Conservation (phyloP, 2,113 vertebrate genomes). For the Labeo catla region DNA sequence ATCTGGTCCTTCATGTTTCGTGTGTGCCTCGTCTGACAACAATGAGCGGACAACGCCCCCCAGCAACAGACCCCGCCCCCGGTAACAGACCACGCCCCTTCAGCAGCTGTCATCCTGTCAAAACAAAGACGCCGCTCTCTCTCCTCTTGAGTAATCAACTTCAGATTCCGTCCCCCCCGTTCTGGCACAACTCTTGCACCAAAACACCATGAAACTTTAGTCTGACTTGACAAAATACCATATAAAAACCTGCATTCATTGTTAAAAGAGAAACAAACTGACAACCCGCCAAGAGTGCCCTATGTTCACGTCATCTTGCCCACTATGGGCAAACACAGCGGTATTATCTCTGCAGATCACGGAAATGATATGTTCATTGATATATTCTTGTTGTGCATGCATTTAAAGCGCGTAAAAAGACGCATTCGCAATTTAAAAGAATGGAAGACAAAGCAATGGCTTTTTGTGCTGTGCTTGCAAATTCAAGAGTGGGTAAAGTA, state of each 20-base stretch:
- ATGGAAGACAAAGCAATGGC: slow-evolving; percentile 59
- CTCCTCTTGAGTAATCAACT: slow-evolving; percentile 58
- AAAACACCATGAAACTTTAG: neutral
- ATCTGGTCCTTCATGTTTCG: neutral
- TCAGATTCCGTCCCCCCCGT: slow-evolving; percentile 7
- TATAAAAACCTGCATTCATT: slow-evolving; percentile 32
- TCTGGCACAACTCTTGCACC: slow-evolving; percentile 22
- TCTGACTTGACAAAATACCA: slow-evolving; percentile 19
- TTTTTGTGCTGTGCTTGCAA: slow-evolving; percentile 78
- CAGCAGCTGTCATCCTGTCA: slow-evolving; percentile 91
- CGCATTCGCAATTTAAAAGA: neutral
- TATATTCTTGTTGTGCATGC: neutral
- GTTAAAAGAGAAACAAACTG: slow-evolving; percentile 35
- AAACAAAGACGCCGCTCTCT: slow-evolving; percentile 80
- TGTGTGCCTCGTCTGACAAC: slow-evolving; percentile 61
- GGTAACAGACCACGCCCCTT: slow-evolving; percentile 75
- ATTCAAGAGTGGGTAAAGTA: slow-evolving; percentile 44
- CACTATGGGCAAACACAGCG: slow-evolving; percentile 23
- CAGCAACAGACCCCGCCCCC: slow-evolving; percentile 65
- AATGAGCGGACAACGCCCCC: slow-evolving; percentile 71
- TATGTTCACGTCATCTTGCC: slow-evolving; percentile 73
- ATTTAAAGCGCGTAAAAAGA: neutral
- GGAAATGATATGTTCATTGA: neutral
- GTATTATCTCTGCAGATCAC: slow-evolving; percentile 4
- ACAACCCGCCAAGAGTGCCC: slow-evolving; percentile 62